These are phyloP conservation scores for Notocelia uddmanniana DNA, from an alignment of 2,888 invertebrate species.

Conservation along the genomic window DNA sequence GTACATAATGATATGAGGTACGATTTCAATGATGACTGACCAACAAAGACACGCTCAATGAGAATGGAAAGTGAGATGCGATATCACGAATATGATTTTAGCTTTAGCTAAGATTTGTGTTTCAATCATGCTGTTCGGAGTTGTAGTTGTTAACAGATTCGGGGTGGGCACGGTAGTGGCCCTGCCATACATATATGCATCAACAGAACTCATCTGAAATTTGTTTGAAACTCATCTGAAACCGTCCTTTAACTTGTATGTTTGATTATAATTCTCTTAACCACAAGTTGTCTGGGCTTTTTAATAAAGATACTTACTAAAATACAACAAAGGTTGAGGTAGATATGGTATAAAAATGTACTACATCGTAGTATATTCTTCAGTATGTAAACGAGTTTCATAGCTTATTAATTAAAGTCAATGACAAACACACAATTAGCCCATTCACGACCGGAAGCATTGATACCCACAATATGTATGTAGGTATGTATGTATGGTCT, in stretches of 20 bases:
- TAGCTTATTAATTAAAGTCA: conserved; percentile 30
- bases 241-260: background rate
- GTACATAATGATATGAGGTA: background rate
- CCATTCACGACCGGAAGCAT: conserved; percentile 46
- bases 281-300: background rate
- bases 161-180: too few relatives aligned
- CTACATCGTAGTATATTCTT: background rate
- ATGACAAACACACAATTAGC: conserved; percentile 30
- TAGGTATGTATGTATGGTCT: conserved; percentile 57
- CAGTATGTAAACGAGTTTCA: conserved; percentile 14
- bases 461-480: conserved; percentile 37
- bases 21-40: background rate
- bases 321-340: too few relatives aligned
- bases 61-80: conserved; percentile 1
- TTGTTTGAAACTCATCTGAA: too few relatives aligned
- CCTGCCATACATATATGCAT: too few relatives aligned
- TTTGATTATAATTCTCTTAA: background rate
- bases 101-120: background rate
- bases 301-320: background rate
- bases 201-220: too few relatives aligned
- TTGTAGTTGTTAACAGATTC: too few relatives aligned
- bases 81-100: conserved; percentile 4
- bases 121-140: too few relatives aligned
- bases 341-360: too few relatives aligned
- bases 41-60: background rate